Evolutionary conservation across 2,113 vertebrate species (phyloP).

Genomic region (Thinocorus orbignyianus): DNA sequence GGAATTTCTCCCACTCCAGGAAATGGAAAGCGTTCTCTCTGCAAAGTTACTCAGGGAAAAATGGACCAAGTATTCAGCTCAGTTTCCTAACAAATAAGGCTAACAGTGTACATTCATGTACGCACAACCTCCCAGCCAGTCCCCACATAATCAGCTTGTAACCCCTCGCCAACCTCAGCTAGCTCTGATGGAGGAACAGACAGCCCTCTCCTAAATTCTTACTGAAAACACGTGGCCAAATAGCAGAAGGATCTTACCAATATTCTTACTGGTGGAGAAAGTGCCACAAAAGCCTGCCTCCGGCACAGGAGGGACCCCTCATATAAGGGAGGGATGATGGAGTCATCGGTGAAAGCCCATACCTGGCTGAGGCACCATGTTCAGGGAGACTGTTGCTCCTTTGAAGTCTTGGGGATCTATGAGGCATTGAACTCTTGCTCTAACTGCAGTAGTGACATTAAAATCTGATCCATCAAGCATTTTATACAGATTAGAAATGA

Average conservation of each 20-base stretch:
- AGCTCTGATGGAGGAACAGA: background rate
- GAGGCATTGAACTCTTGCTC: background rate
- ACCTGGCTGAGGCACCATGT: background rate
- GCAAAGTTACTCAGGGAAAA: background rate
- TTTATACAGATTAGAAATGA: background rate
- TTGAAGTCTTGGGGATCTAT: background rate
- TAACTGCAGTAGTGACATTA: background rate
- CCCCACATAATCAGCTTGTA: background rate
- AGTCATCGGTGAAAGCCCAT: background rate
- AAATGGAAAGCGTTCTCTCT: background rate
- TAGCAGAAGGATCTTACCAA: background rate
- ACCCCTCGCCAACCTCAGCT: background rate
- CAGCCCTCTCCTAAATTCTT: background rate
- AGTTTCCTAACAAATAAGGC: background rate
- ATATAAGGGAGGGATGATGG: rapidly evolving
- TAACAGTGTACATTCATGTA: too few species aligned
- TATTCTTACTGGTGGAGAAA: background rate
- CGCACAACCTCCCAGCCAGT: too few species aligned
- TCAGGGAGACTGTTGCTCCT: background rate
- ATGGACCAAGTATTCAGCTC: background rate
- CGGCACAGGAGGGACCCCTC: background rate
- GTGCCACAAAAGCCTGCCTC: background rate
- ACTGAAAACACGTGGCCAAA: background rate
- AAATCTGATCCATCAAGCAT: background rate
- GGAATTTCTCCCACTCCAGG: background rate